phyloP scores from a whole-genome alignment of 2,888 invertebrate species.

The Mimas tiliae region DNA sequence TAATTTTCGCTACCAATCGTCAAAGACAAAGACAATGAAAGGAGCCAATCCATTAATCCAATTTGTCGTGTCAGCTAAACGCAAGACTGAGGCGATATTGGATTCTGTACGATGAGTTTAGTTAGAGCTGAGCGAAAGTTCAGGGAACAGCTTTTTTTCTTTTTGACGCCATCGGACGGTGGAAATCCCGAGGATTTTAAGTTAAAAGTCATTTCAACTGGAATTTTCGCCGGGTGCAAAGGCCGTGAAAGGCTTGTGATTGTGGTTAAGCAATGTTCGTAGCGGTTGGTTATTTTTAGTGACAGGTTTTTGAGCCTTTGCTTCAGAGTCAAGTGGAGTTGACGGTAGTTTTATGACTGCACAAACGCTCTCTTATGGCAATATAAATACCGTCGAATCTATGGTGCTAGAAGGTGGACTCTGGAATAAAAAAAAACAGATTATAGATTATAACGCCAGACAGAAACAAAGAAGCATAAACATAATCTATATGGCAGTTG shows the following conservation, averaged over 20 bases:
- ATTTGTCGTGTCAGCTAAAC: constrained; percentile 58
- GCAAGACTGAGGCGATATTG: constrained; percentile 30
- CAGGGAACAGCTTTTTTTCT: constrained; percentile 9
- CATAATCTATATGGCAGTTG: no score
- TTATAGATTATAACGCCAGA: no score
- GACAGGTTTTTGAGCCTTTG: background rate
- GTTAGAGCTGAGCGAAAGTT: constrained; percentile 15
- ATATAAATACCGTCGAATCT: no score
- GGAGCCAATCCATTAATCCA: constrained; percentile 60
- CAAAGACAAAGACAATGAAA: constrained; percentile 42
- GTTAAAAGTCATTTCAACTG: constrained; percentile 22
- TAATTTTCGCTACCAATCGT: constrained; percentile 7
- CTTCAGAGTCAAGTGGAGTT: background rate
- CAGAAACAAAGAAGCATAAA: no score
- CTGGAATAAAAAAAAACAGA: no score
- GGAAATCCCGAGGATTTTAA: constrained; percentile 15
- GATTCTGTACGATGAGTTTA: constrained; percentile 25
- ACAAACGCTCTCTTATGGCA: no score
- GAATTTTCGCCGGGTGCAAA: constrained; percentile 11
- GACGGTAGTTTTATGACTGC: background rate
- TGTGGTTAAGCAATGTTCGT: constrained; percentile 17
- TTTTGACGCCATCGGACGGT: constrained; percentile 5
- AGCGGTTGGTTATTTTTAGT: background rate
- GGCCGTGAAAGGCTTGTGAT: constrained; percentile 17
- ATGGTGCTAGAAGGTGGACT: no score